phyloP scores from a whole-genome alignment of 2,797 vertebrate genomes.

The Erpetoichthys calabaricus region DNA sequence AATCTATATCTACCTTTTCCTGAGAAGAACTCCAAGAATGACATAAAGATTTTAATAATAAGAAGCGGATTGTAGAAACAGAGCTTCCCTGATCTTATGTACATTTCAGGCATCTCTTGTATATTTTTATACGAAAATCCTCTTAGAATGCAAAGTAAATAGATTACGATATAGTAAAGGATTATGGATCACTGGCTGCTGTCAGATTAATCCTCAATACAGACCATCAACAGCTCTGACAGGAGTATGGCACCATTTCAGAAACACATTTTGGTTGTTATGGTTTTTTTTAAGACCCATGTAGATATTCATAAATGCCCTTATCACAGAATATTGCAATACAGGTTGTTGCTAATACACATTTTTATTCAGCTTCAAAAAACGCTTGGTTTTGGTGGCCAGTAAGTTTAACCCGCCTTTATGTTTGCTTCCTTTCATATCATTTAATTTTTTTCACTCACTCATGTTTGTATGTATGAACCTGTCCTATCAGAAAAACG shows the following conservation, averaged over 20 bases:
- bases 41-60: slow-evolving; percentile 31
- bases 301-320: slow-evolving; percentile 55
- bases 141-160: slow-evolving; percentile 94
- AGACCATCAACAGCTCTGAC: slow-evolving; percentile 77
- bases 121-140: slow-evolving; percentile 81
- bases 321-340: slow-evolving; percentile 39
- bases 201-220: slow-evolving; percentile 85
- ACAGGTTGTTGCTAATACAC: too few species aligned
- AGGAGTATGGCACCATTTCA: slow-evolving; percentile 74
- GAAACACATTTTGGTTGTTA: slow-evolving; percentile 43
- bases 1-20: slow-evolving; percentile 40
- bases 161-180: slow-evolving; percentile 88
- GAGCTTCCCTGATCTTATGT: slow-evolving; percentile 53
- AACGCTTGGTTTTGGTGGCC: too few species aligned
- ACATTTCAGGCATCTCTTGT: slow-evolving; percentile 72
- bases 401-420: too few species aligned
- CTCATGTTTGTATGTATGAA: too few species aligned
- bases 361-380: too few species aligned
- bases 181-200: slow-evolving; percentile 82
- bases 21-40: slow-evolving; percentile 41
- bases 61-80: slow-evolving; percentile 26
- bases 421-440: too few species aligned
- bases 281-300: slow-evolving; percentile 41
- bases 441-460: too few species aligned
- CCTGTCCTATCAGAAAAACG: too few species aligned